Conservation (phyloP, 2,113 vertebrate species). For the Mormyrus lacerda region DNA sequence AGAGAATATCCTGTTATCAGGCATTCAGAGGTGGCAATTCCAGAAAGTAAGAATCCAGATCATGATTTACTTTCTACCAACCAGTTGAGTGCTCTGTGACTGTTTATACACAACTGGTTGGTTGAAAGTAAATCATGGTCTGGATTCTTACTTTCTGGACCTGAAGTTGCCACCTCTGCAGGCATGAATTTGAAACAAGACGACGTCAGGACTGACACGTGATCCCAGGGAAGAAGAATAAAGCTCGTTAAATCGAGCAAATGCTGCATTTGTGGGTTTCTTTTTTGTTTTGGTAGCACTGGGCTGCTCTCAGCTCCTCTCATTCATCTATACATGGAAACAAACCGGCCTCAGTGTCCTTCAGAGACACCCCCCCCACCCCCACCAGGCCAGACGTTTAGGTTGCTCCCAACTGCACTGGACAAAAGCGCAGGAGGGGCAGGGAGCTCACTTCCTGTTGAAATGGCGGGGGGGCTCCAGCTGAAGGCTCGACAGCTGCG, state of each 20-base stretch:
- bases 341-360: neutral
- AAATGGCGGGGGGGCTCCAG: slow-evolving; percentile 29
- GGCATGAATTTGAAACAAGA: neutral
- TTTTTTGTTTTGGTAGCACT: neutral
- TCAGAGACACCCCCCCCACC: neutral
- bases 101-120: no score
- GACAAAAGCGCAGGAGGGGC: neutral
- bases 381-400: no score
- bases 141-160: no score
- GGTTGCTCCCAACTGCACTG: slow-evolving; percentile 1
- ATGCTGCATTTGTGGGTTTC: neutral
- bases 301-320: neutral
- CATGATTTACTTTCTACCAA: no score
- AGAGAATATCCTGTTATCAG: neutral
- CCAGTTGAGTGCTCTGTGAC: no score
- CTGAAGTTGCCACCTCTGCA: no score
- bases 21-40: no score
- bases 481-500: slow-evolving; percentile 30
- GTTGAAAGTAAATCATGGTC: no score
- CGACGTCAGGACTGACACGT: neutral
- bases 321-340: neutral
- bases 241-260: neutral
- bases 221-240: neutral
- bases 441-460: slow-evolving; percentile 43
- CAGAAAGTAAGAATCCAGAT: no score